Percentiles rank a stretch among this genome's conserved stretches.
Conservation (phyloP, 2,888 invertebrate genomes). For the Phanerotoma sp. region DNA sequence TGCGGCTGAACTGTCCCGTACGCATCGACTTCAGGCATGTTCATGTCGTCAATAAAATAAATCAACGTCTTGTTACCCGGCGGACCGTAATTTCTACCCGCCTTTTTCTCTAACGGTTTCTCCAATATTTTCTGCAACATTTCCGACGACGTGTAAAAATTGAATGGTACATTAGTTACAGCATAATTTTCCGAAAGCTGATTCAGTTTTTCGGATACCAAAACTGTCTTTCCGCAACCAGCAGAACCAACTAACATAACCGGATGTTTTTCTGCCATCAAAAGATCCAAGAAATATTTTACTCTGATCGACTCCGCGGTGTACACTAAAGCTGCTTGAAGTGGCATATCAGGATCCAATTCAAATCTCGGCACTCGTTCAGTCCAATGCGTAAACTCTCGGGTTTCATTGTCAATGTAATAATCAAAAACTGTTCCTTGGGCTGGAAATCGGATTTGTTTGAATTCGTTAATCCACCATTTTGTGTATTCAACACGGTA, state of each 20-base stretch:
- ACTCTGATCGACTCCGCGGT: constrained; percentile 92
- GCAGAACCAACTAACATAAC: constrained; percentile 94
- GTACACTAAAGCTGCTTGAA: constrained; percentile 91
- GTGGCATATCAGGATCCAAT: constrained; percentile 85
- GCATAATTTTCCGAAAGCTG: constrained; percentile 82
- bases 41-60: constrained; percentile 97
- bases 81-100: constrained; percentile 88
- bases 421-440: constrained; percentile 95
- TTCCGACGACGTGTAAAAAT: constrained; percentile 94
- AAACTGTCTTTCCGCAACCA: constrained; percentile 90
- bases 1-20: constrained; percentile 98
- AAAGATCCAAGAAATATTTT: constrained; percentile 82
- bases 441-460: constrained; percentile 87
- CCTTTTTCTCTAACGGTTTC: constrained; percentile 94
- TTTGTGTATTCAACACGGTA: constrained; percentile 83
- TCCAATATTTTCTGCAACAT: constrained; percentile 92
- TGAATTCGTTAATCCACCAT: constrained; percentile 98
- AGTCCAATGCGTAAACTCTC: constrained; percentile 87
- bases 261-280: constrained; percentile 86
- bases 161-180: constrained; percentile 90
- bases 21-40: constrained; percentile 92
- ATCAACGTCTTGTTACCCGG: constrained; percentile 91
- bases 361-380: constrained; percentile 89
- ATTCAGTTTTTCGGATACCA: constrained; percentile 64
- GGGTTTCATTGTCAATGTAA: constrained; percentile 87